Evolutionary conservation across 2,888 invertebrate species (phyloP).

Genomic region (Furcula furcula): DNA sequence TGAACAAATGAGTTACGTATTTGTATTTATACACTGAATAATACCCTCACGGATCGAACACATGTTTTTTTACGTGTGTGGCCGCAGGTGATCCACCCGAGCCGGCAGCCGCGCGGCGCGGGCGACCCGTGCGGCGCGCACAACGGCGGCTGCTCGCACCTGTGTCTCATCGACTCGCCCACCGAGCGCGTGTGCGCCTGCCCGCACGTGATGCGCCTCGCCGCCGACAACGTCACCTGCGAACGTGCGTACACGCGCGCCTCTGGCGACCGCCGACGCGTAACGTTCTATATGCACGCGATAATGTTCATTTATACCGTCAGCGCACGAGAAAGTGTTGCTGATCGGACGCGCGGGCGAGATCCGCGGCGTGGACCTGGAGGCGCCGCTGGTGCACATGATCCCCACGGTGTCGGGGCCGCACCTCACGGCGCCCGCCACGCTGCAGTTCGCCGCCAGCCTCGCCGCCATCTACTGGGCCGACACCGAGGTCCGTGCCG

Average conservation of each 20-base stretch:
- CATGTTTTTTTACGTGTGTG: background rate
- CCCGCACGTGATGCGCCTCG: constrained; percentile 92
- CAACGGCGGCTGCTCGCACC: constrained; percentile 91
- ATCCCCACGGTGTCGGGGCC: constrained; percentile 91
- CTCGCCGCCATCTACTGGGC: constrained; percentile 89
- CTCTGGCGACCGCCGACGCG: background rate
- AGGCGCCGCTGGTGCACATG: constrained; percentile 87
- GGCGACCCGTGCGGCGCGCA: constrained; percentile 85
- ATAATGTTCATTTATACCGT: background rate
- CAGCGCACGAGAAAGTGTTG: constrained; percentile 90
- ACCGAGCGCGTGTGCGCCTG: constrained; percentile 88
- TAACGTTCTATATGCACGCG: background rate
- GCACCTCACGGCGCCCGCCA: constrained; percentile 85
- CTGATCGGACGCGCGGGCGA: constrained; percentile 88
- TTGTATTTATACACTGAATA: too few species aligned
- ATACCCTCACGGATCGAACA: too few species aligned
- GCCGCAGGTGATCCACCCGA: constrained; percentile 60
- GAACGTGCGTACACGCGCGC: constrained; percentile 27
- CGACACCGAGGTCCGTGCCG: constrained; percentile 82
- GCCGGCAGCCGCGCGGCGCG: constrained; percentile 58
- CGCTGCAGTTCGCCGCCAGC: constrained; percentile 86
- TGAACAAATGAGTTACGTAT: too few species aligned
- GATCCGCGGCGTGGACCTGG: constrained; percentile 91
- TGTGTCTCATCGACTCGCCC: constrained; percentile 87
- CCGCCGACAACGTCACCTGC: constrained; percentile 76